These are phyloP conservation scores for Atta colombica DNA, from an alignment of 1,140 invertebrate species.

Conservation along the genomic window DNA sequence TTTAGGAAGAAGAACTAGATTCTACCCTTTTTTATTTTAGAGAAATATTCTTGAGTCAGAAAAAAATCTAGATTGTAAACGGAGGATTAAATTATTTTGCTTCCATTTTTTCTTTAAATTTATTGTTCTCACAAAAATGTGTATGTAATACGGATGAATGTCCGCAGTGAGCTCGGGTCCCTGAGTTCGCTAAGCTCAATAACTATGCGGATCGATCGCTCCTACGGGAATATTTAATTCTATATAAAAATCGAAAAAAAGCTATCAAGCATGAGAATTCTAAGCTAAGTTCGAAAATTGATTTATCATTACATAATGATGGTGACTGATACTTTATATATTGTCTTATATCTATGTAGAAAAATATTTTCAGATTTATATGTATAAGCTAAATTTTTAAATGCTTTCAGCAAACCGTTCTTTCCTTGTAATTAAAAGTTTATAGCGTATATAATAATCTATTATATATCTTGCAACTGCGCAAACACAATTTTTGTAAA, in stretches of 20 bases:
- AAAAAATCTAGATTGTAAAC: too few relatives aligned
- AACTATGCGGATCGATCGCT: neutral
- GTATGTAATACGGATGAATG: too few relatives aligned
- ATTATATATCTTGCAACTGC: neutral
- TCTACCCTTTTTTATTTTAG: too few relatives aligned
- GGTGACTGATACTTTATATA: neutral
- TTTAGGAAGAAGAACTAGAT: too few relatives aligned
- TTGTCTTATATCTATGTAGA: neutral
- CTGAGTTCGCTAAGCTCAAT: neutral
- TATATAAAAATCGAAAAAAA: neutral
- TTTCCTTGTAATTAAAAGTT: slow-evolving; percentile 23
- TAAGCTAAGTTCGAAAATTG: neutral
- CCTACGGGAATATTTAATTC: neutral
- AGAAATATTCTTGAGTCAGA: too few relatives aligned
- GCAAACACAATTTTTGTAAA: neutral
- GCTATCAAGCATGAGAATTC: neutral
- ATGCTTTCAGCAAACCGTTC: too few relatives aligned
- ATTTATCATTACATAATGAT: neutral
- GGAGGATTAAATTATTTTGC: neutral
- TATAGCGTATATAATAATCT: neutral
- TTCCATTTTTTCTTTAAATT: neutral
- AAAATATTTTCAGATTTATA: too few relatives aligned
- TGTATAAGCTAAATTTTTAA: too few relatives aligned
- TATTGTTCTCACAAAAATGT: neutral
- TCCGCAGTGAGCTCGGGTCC: neutral